Evolutionary conservation across 2,113 vertebrate genomes (phyloP).

Genomic region (Hippocampus zosterae): DNA sequence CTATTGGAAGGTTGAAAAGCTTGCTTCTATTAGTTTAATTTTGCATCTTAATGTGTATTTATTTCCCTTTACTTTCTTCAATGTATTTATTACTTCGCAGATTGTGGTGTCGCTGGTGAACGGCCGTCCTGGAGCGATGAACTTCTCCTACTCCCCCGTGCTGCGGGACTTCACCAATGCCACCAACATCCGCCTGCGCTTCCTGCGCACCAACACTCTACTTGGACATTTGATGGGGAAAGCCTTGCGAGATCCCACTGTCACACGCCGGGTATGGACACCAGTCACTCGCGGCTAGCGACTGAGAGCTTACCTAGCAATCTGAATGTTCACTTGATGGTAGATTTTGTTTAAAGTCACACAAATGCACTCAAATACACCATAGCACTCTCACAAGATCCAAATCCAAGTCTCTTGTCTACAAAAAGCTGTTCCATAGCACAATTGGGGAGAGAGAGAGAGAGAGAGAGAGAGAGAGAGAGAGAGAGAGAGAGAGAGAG

Average conservation of each 20-base stretch:
- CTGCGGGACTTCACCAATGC: conserved; percentile 95
- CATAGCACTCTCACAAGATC: background rate
- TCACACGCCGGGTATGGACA: conserved; percentile 84
- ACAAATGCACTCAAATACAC: background rate
- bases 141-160: conserved; percentile 93
- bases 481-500: too few relatives aligned
- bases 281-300: background rate
- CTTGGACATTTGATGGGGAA: conserved; percentile 98
- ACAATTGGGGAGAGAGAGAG: too few relatives aligned
- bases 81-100: conserved; percentile 52
- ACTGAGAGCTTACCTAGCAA: background rate
- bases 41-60: background rate
- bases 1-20: background rate
- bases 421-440: background rate
- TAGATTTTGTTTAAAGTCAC: background rate
- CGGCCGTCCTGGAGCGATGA: conserved; percentile 89
- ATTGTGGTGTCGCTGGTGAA: conserved; percentile 95
- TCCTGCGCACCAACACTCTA: conserved; percentile 93
- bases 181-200: conserved; percentile 90
- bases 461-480: too few relatives aligned
- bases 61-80: background rate
- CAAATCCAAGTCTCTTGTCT: background rate
- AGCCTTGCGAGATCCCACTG: conserved; percentile 90
- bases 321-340: background rate
- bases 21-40: background rate